Base-by-base conservation (phyloP, 1,140 invertebrate genomes). In the Cherax destructor region DNA sequence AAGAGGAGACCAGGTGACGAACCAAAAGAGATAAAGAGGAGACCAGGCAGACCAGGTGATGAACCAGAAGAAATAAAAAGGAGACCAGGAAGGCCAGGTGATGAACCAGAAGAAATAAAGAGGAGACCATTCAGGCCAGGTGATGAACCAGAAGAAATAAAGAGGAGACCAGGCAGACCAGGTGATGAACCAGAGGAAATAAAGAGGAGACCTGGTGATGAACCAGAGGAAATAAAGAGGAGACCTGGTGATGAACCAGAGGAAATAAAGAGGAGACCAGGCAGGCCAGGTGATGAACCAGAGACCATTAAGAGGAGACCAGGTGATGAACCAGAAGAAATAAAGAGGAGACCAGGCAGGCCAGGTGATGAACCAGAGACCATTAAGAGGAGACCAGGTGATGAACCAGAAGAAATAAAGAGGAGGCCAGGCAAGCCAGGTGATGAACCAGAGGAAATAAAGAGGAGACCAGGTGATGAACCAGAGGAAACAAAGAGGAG, bases 101-200 rank as follows among this genome's bases (percentile, higher is more conserved):
- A 10, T 80, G 84, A 86, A 10, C 80, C 80, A 61, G 83, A 85
- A 21, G 72, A n/a, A 6, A 41, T 6, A 13, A 74, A 72, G 83
- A 74, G 56, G 81, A 83, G 65, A 47, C 83, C 83, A 65, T 47
- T 47, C 69, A 85, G 83, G 18, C 74, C 84, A 56, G 84, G 74
- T 47, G 78, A 80, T 50, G 78, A 80, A n/a, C 78, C 78, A 80
- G 49, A 80, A 10, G 6, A 9, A 4, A 21, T 65, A 0, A 80
- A 10, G 47, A 80, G 50, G 78, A 80, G 78, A 41, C 47, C 41
- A 52, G 41, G 41, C 13, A 65, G 61, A 21, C 61, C 61, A 16
- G 61, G 61, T 65, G 61, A 65, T 65, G 61, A 65, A 21, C 61
- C 61, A 65, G 61, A 65, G 18, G 18, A 11, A 5, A 56, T 56